Percentiles rank a stretch among this genome's conserved stretches.
phyloP scores from a whole-genome alignment of 1,140 invertebrate genomes.

The Adoxophyes honmai region DNA sequence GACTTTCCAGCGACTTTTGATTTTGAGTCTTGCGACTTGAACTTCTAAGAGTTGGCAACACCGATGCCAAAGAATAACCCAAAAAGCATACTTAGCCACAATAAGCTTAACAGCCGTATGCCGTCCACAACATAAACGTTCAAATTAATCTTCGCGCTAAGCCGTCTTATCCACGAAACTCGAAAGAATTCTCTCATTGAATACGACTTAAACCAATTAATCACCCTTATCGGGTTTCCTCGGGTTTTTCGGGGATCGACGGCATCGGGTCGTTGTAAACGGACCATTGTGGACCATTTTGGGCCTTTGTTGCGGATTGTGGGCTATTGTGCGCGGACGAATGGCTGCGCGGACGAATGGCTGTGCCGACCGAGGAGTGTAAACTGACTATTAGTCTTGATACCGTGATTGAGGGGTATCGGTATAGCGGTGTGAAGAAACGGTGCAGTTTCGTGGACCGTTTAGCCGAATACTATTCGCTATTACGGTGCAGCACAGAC shows the following conservation, averaged over 20 bases:
- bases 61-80: too few species aligned
- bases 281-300: conserved; percentile 49
- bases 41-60: too few species aligned
- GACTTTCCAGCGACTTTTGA: too few species aligned
- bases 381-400: conserved; percentile 59
- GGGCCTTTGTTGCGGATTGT: conserved; percentile 43
- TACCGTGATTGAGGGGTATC: background rate
- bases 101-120: too few species aligned
- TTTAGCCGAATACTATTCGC: too few species aligned
- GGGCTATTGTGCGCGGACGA: conserved; percentile 58
- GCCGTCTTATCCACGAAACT: conserved; percentile 30
- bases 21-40: too few species aligned
- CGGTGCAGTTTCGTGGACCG: background rate
- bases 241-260: conserved; percentile 60
- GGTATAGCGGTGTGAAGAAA: background rate
- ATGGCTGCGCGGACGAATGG: conserved; percentile 55
- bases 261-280: conserved; percentile 57
- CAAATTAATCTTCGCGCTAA: conserved; percentile 19
- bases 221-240: conserved; percentile 70
- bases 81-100: too few species aligned
- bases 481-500: too few species aligned
- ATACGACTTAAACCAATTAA: conserved; percentile 70
- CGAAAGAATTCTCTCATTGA: conserved; percentile 62
- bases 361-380: conserved; percentile 39
- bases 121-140: too few species aligned